Evolutionary conservation across 2,113 vertebrate genomes (phyloP).

Genomic region (Odocoileus virginianus): DNA sequence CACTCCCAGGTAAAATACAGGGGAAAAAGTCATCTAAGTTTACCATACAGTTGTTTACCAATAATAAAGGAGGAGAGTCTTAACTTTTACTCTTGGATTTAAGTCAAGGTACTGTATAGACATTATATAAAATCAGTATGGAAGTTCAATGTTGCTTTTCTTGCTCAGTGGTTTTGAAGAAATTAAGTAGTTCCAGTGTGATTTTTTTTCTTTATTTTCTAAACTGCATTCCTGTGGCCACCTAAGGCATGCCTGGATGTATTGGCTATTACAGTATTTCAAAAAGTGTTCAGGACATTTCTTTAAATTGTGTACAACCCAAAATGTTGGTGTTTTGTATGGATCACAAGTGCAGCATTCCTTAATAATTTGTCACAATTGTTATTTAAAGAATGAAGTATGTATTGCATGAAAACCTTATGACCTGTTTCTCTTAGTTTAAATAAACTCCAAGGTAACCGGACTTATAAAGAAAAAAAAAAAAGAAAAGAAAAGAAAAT

Average conservation of each 20-base stretch:
- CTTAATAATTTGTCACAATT: not conserved
- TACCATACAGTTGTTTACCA: constrained; percentile 91
- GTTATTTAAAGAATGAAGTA: too few species aligned
- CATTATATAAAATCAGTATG: constrained; percentile 74
- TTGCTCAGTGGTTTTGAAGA: constrained; percentile 83
- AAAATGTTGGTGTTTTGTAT: constrained; percentile 78
- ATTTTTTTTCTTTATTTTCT: constrained; percentile 77
- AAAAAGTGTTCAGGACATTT: constrained; percentile 76
- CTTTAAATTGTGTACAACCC: constrained; percentile 83
- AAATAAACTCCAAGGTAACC: too few species aligned
- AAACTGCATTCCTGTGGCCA: constrained; percentile 87
- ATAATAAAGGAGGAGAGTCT: constrained; percentile 80
- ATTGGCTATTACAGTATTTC: constrained; percentile 86
- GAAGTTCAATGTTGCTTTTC: constrained; percentile 81
- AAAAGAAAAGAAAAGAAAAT: not conserved
- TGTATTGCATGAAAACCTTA: too few species aligned
- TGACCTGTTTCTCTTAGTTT: too few species aligned
- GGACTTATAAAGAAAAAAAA: too few species aligned
- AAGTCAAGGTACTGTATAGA: constrained; percentile 88
- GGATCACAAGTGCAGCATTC: constrained; percentile 71
- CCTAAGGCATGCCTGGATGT: constrained; percentile 80
- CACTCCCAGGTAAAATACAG: constrained; percentile 82
- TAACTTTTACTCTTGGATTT: constrained; percentile 82
- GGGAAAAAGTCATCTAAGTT: constrained; percentile 81
- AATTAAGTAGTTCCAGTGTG: constrained; percentile 79